phyloP scores from a whole-genome alignment of 2,797 vertebrate species.

The Rhinichthys osculus region DNA sequence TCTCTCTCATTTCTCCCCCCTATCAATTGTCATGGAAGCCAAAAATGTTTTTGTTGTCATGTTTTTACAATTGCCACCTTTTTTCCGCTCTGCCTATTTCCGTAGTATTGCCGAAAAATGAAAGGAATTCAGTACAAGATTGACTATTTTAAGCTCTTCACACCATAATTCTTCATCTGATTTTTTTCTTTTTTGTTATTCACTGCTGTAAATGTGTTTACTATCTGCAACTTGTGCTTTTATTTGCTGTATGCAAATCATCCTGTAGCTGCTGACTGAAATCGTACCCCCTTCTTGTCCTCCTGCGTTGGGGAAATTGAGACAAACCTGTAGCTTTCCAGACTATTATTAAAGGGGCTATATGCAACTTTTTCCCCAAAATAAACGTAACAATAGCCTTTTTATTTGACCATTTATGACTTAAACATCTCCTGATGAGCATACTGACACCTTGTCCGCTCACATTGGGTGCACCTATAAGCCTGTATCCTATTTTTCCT shows the following conservation, averaged over 20 bases:
- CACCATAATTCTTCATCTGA: conserved; percentile 72
- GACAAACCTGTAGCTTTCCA: not conserved
- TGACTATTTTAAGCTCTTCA: conserved; percentile 57
- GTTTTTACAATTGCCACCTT: conserved; percentile 61
- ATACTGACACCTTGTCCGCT: too few species aligned
- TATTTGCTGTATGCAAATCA: conserved; percentile 70
- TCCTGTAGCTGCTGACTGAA: conserved; percentile 75
- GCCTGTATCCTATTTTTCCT: too few species aligned
- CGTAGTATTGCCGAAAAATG: conserved; percentile 60
- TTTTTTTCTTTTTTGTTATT: conserved; percentile 64
- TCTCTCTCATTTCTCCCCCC: conserved; percentile 56
- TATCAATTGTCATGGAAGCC: conserved; percentile 65
- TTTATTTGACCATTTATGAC: too few species aligned
- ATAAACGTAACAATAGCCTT: too few species aligned
- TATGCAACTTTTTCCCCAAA: too few species aligned
- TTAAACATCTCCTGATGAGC: too few species aligned
- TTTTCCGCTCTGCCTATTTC: conserved; percentile 53
- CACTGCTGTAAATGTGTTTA: conserved; percentile 63
- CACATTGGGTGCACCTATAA: too few species aligned
- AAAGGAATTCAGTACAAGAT: conserved; percentile 58
- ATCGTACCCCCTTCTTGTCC: conserved; percentile 71
- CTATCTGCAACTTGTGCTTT: conserved; percentile 60
- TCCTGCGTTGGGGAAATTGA: not conserved
- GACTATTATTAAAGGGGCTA: too few species aligned
- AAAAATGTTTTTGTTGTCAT: conserved; percentile 41